Conservation (phyloP, 64 coral and sea anemone species). For the Acropora yongei region DNA sequence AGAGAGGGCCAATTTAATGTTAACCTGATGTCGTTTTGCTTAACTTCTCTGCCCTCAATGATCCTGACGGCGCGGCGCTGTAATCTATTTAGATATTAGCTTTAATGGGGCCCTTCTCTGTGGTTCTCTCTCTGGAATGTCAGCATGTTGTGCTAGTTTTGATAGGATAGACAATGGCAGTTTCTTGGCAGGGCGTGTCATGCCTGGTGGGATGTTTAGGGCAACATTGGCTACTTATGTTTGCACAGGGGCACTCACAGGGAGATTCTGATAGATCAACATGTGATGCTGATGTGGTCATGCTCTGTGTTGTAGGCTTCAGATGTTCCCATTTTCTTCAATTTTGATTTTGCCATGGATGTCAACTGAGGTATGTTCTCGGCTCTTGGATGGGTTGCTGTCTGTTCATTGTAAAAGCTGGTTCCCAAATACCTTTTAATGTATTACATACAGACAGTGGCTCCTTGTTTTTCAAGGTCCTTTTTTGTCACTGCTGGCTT, state of each 20-base stretch:
- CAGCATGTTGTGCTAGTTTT: not conserved
- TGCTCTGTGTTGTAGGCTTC: not conserved
- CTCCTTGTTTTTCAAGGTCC: slow-evolving; percentile 21
- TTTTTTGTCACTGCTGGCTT: slow-evolving; percentile 23
- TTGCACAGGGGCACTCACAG: not conserved
- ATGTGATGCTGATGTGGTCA: not conserved
- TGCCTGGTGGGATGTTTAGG: not conserved
- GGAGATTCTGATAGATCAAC: not conserved
- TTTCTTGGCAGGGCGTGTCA: not conserved
- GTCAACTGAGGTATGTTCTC: slow-evolving; percentile 59
- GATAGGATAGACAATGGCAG: not conserved
- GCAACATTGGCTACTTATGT: not conserved
- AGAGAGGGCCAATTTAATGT: no score
- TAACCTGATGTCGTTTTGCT: no score
- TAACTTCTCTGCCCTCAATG: no score
- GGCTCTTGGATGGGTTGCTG: slow-evolving; percentile 45
- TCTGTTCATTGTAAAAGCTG: slow-evolving; percentile 10
- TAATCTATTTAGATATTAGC: no score
- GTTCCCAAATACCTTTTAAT: slow-evolving; percentile 46
- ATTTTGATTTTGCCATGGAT: slow-evolving; percentile 40
- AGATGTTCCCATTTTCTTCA: slow-evolving; percentile 59
- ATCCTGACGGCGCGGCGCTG: no score
- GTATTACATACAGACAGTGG: slow-evolving; percentile 43
- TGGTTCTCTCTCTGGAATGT: not conserved
- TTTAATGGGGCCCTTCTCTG: not conserved